Evolutionary conservation across 2,797 vertebrate species (phyloP).

Genomic region (Sebastiscus albofasciatus): DNA sequence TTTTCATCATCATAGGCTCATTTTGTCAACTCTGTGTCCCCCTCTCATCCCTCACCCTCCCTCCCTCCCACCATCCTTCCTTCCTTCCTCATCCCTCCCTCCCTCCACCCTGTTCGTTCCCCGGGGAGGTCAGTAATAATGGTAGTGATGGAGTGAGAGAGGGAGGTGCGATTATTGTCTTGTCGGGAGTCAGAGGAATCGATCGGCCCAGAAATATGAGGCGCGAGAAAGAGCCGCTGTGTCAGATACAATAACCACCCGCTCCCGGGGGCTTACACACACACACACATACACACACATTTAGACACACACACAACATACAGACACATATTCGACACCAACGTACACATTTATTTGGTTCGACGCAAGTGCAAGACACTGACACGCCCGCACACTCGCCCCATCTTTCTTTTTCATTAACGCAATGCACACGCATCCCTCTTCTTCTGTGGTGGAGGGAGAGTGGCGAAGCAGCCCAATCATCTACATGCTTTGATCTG

Average conservation of each 20-base stretch:
- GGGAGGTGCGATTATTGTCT: constrained; percentile 94
- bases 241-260: constrained; percentile 97
- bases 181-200: constrained; percentile 98
- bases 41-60: constrained; percentile 62
- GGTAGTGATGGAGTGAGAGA: constrained; percentile 93
- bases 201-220: constrained; percentile 98
- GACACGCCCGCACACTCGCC: constrained; percentile 59
- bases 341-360: constrained; percentile 75
- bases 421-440: constrained; percentile 53
- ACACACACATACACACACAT: constrained; percentile 58
- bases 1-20: constrained; percentile 75
- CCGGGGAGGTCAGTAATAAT: constrained; percentile 94
- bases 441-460: constrained; percentile 62
- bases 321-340: constrained; percentile 63
- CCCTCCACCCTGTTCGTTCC: constrained; percentile 77
- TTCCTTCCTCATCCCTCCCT: constrained; percentile 48
- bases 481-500: constrained; percentile 77
- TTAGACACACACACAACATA: constrained; percentile 56
- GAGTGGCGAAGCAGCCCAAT: constrained; percentile 59
- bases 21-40: constrained; percentile 71
- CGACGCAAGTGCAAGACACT: constrained; percentile 61
- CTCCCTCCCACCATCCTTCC: constrained; percentile 55
- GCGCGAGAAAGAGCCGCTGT: constrained; percentile 92
- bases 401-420: constrained; percentile 76
- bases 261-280: constrained; percentile 88